phyloP scores from a whole-genome alignment of 2,113 vertebrate genomes.

The Cinclus cinclus region DNA sequence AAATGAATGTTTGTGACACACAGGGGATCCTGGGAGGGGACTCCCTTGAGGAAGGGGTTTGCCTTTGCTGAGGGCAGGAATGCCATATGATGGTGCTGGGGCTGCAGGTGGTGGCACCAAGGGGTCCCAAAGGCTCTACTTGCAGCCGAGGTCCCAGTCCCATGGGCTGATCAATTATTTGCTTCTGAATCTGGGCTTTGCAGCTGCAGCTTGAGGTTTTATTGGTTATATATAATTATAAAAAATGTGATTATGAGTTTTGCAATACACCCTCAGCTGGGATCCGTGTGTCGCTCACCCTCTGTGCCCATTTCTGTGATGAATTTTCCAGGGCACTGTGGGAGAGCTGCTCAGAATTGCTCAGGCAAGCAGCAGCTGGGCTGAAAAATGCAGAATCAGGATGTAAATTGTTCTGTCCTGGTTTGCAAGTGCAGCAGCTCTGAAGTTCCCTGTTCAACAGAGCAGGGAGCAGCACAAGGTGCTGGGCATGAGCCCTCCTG shows the following conservation, averaged over 20 bases:
- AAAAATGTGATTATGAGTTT: not conserved
- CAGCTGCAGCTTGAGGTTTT: not conserved
- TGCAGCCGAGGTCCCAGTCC: not conserved
- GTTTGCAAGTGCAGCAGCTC: not conserved
- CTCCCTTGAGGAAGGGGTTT: not conserved
- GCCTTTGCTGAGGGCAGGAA: not conserved
- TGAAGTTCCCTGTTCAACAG: not conserved
- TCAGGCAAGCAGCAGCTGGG: not conserved
- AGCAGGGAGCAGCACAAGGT: rapidly evolving
- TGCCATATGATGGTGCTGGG: not conserved
- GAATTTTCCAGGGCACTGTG: not conserved
- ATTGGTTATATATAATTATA: not conserved
- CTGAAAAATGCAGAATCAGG: not conserved
- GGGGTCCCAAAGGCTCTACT: not conserved
- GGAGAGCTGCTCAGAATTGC: not conserved
- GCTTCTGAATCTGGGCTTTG: not conserved
- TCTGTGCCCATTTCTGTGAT: not conserved
- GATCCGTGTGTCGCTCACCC: rapidly evolving
- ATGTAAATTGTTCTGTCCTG: not conserved
- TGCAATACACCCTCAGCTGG: not conserved
- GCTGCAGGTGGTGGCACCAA: not conserved
- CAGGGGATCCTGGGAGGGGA: not conserved
- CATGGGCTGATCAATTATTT: not conserved
- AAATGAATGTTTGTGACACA: not conserved
- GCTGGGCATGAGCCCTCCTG: not conserved